Evolutionary conservation across 2,888 invertebrate species (phyloP).

Genomic region (Drosophila neutralis): DNA sequence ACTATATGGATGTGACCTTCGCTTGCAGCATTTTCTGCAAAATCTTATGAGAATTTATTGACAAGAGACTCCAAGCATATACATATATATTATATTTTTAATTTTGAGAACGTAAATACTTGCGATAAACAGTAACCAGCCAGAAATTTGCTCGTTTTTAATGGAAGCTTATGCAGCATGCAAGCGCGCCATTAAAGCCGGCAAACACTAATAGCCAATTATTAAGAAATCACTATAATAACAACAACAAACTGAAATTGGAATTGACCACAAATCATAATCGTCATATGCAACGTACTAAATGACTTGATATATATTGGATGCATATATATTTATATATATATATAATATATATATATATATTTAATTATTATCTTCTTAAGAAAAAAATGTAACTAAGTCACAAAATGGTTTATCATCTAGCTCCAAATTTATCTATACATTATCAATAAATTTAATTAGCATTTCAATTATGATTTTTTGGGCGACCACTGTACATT

Average conservation of each 20-base stretch:
- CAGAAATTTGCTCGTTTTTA: constrained; percentile 1
- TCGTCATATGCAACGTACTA: not conserved
- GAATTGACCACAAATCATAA: not conserved
- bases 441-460: not conserved
- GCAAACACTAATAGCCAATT: constrained; percentile 54
- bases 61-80: constrained; percentile 41
- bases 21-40: constrained; percentile 32
- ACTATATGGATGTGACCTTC: constrained; percentile 59
- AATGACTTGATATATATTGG: not conserved
- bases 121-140: not conserved
- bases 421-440: not conserved
- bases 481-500: not conserved
- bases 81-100: constrained; percentile 2
- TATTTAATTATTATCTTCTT: not conserved
- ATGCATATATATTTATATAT: not conserved
- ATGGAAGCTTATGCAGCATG: constrained; percentile 45
- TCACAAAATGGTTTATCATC: not conserved
- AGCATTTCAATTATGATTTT: not conserved
- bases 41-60: constrained; percentile 35
- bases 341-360: not conserved
- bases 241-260: not conserved
- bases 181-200: constrained; percentile 62
- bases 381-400: not conserved
- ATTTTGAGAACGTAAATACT: constrained; percentile 5
- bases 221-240: constrained; percentile 49